Conservation (phyloP, 2,113 vertebrate species). For the Megalops atlanticus region DNA sequence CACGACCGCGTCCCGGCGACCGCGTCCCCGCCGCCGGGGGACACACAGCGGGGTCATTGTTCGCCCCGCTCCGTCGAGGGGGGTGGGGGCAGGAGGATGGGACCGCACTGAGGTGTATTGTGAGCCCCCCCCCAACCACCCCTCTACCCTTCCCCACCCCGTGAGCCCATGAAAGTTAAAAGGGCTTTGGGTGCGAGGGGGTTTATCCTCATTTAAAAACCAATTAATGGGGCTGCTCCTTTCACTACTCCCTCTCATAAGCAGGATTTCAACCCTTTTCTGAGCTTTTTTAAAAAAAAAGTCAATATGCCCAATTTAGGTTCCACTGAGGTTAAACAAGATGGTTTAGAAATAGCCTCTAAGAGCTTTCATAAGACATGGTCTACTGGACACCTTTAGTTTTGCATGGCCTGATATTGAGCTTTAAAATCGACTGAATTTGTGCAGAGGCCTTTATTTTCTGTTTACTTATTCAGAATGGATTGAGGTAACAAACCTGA, state of each 20-base stretch:
- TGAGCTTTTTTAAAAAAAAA: constrained; percentile 39
- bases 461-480: constrained; percentile 24
- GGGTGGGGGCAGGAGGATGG: constrained; percentile 60
- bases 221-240: constrained; percentile 58
- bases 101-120: constrained; percentile 58
- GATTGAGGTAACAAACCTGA: background rate
- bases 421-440: constrained; percentile 36
- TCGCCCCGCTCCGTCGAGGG: constrained; percentile 40
- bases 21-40: constrained; percentile 57
- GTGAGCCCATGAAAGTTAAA: constrained; percentile 45
- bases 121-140: constrained; percentile 53
- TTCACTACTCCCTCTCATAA: constrained; percentile 36
- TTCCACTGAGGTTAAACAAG: constrained; percentile 33
- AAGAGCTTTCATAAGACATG: constrained; percentile 36
- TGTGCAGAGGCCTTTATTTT: background rate
- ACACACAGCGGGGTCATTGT: constrained; percentile 76
- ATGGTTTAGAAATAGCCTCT: constrained; percentile 29
- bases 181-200: constrained; percentile 43
- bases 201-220: constrained; percentile 53
- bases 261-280: constrained; percentile 46
- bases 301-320: constrained; percentile 47
- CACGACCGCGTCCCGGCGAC: constrained; percentile 67
- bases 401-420: constrained; percentile 19
- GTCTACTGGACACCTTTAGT: constrained; percentile 30
- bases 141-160: constrained; percentile 52